phyloP scores from a whole-genome alignment of 2,797 vertebrate species.

The Cichlasoma orientale region DNA sequence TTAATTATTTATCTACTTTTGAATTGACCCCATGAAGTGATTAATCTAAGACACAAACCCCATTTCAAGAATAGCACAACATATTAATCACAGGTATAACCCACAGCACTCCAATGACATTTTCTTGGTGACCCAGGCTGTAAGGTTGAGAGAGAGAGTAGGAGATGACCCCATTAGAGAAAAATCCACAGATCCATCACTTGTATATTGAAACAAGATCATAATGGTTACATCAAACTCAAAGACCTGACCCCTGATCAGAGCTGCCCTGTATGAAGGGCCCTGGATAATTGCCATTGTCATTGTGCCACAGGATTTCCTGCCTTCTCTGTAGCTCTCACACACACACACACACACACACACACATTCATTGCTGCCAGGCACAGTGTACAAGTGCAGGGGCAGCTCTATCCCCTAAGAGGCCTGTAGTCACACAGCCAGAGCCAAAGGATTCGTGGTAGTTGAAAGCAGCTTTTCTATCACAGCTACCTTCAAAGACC shows the following conservation, averaged over 20 bases:
- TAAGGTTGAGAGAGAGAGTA: constrained; percentile 6
- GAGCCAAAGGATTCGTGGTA: constrained; percentile 68
- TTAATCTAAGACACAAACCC: constrained; percentile 32
- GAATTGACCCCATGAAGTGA: constrained; percentile 50
- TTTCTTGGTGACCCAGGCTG: constrained; percentile 23
- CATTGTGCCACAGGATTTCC: constrained; percentile 17
- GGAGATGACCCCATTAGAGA: neutral
- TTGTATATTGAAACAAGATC: constrained; percentile 18
- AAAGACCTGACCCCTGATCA: constrained; percentile 38
- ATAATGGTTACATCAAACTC: constrained; percentile 34
- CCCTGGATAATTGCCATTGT: constrained; percentile 21
- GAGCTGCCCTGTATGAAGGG: neutral
- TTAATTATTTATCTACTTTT: constrained; percentile 57
- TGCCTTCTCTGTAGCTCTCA: constrained; percentile 32
- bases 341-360: constrained; percentile 1
- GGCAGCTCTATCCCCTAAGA: constrained; percentile 54
- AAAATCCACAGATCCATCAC: neutral
- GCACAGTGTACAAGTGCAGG: constrained; percentile 29
- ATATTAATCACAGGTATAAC: constrained; percentile 61
- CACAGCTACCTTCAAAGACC: constrained; percentile 75
- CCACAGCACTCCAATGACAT: neutral
- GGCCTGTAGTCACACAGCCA: constrained; percentile 56
- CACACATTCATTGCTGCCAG: constrained; percentile 41
- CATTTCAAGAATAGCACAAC: constrained; percentile 17
- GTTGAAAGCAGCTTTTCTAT: constrained; percentile 72